Evolutionary conservation across 2,888 invertebrate genomes (phyloP), one percentile per base, ranked within the genome.

Genomic region (Galerucella calmariensis): DNA sequence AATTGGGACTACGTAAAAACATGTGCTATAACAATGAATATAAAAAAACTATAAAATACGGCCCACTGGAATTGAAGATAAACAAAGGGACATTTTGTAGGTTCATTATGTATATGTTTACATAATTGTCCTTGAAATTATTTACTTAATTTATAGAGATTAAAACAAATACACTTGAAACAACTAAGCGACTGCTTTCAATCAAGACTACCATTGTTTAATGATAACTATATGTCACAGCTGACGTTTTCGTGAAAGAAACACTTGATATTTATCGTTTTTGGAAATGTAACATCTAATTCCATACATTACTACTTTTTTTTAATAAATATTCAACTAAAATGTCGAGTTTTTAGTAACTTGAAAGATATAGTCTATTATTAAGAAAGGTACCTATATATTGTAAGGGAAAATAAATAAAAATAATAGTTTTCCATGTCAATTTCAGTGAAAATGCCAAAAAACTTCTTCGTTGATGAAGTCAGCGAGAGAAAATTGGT

Each of bases 201-300:
- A 56, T 20, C 9, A 20, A 56, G 10, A 10, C 6, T 16, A 20
- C 14, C 53, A 10, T 9, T 56, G 56, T 10, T 56, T 56, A 56
- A 51, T 51, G 51, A n/a, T n/a, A 51, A 51, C 51, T 51, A 51
- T 51, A 51, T 51, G n/a, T 51, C 51, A 51, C 51, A 51, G 51
- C 51, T 51, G 51, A 14, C 51, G 51, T 6, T n/a, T 51, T 51
- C n/a, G 14, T 20, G 20, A 14, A n/a, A n/a, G n/a, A 53, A 53
- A n/a, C 53, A n/a, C 8, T 53, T n/a, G 2, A 16, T 56, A 16
- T 2, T 56, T 20, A 56, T 20, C 10, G 2, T 56, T 56, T 56
- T 9, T 56, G 20, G 53, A 56, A 16, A 56, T 16, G 6, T 51
- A n/a, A 51, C 12, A 3, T 51, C 12, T 51, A 53, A 2, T n/a